Conservation (phyloP, 2,113 vertebrate species). For the Buteo buteo region DNA sequence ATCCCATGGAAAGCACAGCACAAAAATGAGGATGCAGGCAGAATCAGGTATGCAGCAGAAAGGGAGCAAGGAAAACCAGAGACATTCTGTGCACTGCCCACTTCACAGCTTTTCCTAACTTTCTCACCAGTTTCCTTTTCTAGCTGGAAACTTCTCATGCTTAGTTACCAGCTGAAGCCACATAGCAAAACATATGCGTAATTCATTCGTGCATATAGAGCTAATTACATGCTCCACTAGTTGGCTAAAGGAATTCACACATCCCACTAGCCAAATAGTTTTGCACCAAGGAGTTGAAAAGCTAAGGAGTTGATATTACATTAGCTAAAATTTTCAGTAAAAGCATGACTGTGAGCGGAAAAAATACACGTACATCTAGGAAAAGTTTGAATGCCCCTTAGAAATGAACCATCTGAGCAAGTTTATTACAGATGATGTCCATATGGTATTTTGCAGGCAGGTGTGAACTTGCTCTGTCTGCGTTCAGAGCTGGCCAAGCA, state of each 20-base stretch:
- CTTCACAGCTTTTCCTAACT: background rate
- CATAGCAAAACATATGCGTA: constrained; percentile 61
- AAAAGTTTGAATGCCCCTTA: constrained; percentile 15
- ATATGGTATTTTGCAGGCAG: constrained; percentile 52
- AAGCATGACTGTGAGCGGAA: constrained; percentile 30
- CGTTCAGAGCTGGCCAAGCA: constrained; percentile 21
- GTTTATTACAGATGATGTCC: constrained; percentile 34
- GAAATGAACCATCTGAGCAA: constrained; percentile 43
- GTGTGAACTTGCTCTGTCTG: constrained; percentile 52
- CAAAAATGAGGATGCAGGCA: background rate
- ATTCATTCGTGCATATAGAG: constrained; percentile 57
- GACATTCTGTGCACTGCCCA: background rate
- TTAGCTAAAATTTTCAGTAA: constrained; percentile 30
- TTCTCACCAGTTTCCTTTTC: constrained; percentile 34
- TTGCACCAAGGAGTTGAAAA: constrained; percentile 40
- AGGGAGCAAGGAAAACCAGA: background rate
- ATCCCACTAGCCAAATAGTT: constrained; percentile 57
- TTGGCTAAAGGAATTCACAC: constrained; percentile 58
- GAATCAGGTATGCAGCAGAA: background rate
- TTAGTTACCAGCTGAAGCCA: constrained; percentile 58
- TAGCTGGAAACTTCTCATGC: constrained; percentile 42
- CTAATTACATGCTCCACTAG: constrained; percentile 62
- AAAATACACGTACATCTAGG: background rate
- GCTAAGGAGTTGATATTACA: background rate
- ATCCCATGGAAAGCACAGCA: background rate